phyloP scores from a whole-genome alignment of 92 coral and sea anemone species.

The Pocillopora meandrina region DNA sequence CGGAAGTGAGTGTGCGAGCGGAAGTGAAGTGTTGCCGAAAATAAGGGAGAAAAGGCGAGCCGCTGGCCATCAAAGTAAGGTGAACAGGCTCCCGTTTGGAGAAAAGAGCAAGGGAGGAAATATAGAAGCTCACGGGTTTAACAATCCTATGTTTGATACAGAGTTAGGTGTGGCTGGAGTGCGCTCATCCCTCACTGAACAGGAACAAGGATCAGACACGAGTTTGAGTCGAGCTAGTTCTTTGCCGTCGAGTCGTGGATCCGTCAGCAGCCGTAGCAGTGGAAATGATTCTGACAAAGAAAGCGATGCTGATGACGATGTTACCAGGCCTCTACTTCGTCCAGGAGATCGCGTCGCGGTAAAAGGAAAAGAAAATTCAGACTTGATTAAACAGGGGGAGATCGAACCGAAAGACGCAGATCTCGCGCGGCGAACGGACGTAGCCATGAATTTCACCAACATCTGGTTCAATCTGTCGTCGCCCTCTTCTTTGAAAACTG shows the following conservation, averaged over 20 bases:
- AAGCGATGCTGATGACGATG: conserved; percentile 79
- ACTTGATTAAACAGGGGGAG: conserved; percentile 14
- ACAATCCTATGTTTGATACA: conserved; percentile 70
- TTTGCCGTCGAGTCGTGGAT: conserved; percentile 64
- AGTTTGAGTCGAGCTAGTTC: conserved; percentile 75
- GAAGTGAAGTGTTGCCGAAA: conserved; percentile 71
- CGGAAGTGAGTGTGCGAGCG: conserved; percentile 86
- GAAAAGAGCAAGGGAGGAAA: background rate
- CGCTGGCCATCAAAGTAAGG: conserved; percentile 8
- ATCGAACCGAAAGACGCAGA: conserved; percentile 57
- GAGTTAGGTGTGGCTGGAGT: conserved; percentile 55
- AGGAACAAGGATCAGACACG: conserved; percentile 53
- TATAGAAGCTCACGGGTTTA: conserved; percentile 59
- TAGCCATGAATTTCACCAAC: conserved; percentile 67
- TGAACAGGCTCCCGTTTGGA: conserved; percentile 10
- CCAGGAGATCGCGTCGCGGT: background rate
- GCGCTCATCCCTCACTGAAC: conserved; percentile 32
- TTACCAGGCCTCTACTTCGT: conserved; percentile 36
- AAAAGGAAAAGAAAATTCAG: conserved; percentile 1
- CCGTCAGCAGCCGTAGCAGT: conserved; percentile 57
- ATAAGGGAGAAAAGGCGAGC: conserved; percentile 57
- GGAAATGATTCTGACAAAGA: conserved; percentile 92
- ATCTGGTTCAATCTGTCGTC: conserved; percentile 97
- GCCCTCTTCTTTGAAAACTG: conserved; percentile 89
- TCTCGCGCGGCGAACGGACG: conserved; percentile 80